These are phyloP conservation scores for Dipodomys ordii DNA, from an alignment of 2,113 vertebrate species.

Conservation along the genomic window DNA sequence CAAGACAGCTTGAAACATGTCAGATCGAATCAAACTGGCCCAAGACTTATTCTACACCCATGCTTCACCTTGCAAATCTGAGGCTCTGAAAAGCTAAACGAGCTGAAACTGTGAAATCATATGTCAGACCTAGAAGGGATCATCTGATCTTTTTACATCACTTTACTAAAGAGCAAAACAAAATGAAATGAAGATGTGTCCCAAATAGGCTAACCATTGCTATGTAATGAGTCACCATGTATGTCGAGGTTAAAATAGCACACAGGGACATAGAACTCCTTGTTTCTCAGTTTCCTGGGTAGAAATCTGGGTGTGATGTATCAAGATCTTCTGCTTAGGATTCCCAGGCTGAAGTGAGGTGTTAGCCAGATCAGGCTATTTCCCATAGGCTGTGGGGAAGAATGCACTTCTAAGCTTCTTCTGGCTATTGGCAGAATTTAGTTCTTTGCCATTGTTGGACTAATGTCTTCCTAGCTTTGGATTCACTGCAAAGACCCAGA, in stretches of 20 bases:
- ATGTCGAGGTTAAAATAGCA: neutral
- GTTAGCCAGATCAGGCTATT: neutral
- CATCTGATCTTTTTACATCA: neutral
- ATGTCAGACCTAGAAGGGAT: neutral
- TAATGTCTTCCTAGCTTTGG: neutral
- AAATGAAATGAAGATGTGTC: neutral
- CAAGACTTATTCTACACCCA: too few species aligned
- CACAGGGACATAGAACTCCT: neutral
- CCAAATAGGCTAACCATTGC: neutral
- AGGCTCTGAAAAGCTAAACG: neutral
- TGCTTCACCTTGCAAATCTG: neutral
- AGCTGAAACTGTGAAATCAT: neutral
- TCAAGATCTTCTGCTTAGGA: neutral
- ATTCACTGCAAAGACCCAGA: neutral
- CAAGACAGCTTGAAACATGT: neutral
- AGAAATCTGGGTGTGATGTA: neutral
- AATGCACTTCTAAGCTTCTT: neutral
- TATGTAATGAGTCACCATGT: neutral
- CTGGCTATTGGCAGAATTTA: neutral
- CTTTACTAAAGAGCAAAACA: constrained; percentile 29
- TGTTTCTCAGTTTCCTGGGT: neutral
- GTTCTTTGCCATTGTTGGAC: neutral
- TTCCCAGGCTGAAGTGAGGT: neutral
- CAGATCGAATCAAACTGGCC: neutral
- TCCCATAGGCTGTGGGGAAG: neutral